phyloP scores from a whole-genome alignment of 2,113 vertebrate species.

The Pseudopodoces humilis region DNA sequence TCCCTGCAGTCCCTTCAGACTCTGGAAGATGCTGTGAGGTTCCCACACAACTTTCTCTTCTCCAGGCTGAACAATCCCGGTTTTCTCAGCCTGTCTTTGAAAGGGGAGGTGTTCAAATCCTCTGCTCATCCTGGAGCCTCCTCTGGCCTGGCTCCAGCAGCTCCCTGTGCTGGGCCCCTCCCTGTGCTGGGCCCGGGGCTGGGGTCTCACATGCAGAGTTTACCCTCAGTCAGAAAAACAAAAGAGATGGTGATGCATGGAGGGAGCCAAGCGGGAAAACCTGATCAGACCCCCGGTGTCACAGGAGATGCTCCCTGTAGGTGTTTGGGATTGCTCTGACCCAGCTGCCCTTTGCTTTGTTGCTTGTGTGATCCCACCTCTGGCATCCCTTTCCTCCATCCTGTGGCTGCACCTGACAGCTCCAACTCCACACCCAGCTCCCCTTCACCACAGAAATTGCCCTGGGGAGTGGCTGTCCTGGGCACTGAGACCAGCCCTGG shows the following conservation, averaged over 20 bases:
- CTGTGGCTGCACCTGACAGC: neutral
- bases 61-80: neutral
- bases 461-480: neutral
- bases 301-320: neutral
- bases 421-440: neutral
- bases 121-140: neutral
- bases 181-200: neutral
- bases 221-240: neutral
- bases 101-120: neutral
- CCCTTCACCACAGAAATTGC: neutral
- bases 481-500: neutral
- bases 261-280: neutral
- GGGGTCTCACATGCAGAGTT: neutral
- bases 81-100: neutral
- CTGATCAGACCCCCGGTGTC: neutral
- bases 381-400: neutral
- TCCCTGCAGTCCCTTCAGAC: neutral
- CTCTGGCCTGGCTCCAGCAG: neutral
- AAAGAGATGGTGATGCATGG: neutral
- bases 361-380: neutral
- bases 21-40: neutral
- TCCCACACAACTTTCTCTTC: neutral
- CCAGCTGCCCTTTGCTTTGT: neutral
- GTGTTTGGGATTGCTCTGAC: neutral
- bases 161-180: neutral